phyloP scores from a whole-genome alignment of 2,797 vertebrate species.

The Hephaestus fuliginosus region DNA sequence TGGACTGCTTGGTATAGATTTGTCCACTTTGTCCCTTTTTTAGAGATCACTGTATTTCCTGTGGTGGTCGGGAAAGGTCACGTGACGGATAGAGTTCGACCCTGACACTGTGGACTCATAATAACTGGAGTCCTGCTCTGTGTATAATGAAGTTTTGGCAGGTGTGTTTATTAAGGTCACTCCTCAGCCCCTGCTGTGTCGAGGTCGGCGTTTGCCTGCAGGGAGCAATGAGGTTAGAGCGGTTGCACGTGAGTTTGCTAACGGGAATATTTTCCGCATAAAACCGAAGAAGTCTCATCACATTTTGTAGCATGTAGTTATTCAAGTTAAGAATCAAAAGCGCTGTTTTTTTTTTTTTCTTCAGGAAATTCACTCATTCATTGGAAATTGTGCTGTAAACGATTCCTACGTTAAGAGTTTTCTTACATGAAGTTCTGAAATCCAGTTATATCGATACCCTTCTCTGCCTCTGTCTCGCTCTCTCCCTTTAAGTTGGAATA shows the following conservation, averaged over 20 bases:
- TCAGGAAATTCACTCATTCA: neutral
- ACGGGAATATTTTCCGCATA: neutral
- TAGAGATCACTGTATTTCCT: neutral
- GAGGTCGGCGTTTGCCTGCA: neutral
- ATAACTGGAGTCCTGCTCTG: neutral
- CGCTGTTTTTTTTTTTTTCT: neutral
- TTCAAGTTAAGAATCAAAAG: slow-evolving; percentile 21
- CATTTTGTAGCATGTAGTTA: neutral
- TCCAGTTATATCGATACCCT: slow-evolving; percentile 8
- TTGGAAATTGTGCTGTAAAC: neutral
- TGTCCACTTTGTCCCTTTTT: neutral
- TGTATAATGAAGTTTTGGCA: neutral
- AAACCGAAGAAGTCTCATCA: neutral
- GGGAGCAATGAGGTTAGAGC: neutral
- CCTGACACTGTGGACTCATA: neutral
- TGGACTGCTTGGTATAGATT: neutral
- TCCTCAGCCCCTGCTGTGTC: neutral
- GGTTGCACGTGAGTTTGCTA: no score
- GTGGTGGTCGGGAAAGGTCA: neutral
- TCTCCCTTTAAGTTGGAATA: slow-evolving; percentile 31
- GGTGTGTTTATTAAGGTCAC: slow-evolving; percentile 4
- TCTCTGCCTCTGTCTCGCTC: neutral
- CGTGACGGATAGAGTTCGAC: neutral
- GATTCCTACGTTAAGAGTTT: neutral
- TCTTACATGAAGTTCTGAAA: neutral